Evolutionary conservation across 2,797 vertebrate genomes (phyloP).

Genomic region (Hyperoplus immaculatus): DNA sequence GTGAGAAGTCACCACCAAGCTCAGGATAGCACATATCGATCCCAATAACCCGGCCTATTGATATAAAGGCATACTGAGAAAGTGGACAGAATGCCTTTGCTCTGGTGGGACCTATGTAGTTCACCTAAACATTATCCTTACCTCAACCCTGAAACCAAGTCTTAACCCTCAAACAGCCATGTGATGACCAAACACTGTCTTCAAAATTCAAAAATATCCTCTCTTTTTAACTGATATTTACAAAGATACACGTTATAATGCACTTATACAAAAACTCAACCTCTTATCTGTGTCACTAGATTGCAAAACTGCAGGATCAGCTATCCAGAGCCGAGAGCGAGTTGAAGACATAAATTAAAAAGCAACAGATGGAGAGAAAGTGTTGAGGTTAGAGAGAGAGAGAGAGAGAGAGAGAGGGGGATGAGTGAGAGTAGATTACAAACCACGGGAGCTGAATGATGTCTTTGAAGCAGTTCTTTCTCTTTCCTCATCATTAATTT

Average conservation of each 20-base stretch:
- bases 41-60: neutral
- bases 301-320: slow-evolving; percentile 24
- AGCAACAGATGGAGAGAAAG: neutral
- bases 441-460: slow-evolving; percentile 28
- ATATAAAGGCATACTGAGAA: neutral
- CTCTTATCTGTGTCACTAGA: slow-evolving; percentile 12
- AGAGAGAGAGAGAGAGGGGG: neutral
- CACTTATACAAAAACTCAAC: slow-evolving; percentile 8
- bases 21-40: neutral
- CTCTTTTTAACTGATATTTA: neutral
- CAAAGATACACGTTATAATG: neutral
- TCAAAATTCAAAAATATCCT: neutral
- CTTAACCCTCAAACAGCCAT: neutral
- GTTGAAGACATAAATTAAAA: slow-evolving; percentile 10
- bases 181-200: neutral
- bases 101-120: neutral
- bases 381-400: neutral
- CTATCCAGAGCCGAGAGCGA: neutral
- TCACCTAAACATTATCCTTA: neutral
- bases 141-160: neutral
- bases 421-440: slow-evolving; percentile 43
- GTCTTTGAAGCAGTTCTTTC: slow-evolving; percentile 46
- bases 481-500: slow-evolving; percentile 56
- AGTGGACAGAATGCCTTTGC: neutral
- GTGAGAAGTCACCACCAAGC: neutral